Evolutionary conservation across 2,113 vertebrate species (phyloP).

Genomic region (Sylvia atricapilla): DNA sequence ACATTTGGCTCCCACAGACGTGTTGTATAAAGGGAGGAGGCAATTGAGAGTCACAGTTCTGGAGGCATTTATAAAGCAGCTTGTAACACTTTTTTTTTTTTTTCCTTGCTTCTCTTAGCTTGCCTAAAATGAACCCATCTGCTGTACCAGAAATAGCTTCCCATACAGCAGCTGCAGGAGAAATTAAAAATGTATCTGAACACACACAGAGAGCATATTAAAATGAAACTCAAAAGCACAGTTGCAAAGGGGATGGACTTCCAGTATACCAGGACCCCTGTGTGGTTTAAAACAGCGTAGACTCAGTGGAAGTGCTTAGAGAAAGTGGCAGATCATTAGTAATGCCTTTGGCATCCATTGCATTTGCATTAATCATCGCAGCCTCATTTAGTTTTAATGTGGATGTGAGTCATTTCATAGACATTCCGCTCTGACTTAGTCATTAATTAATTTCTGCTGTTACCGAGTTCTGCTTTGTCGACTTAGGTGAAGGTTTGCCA

Average conservation of each 20-base stretch:
- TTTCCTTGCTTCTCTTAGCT: background rate
- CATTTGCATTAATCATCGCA: slow-evolving; percentile 63
- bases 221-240: slow-evolving; percentile 29
- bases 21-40: background rate
- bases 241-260: background rate
- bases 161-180: slow-evolving; percentile 4
- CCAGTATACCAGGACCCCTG: background rate
- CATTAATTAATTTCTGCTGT: slow-evolving; percentile 62
- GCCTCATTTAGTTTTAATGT: slow-evolving; percentile 64
- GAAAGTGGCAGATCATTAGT: slow-evolving; percentile 40
- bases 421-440: background rate
- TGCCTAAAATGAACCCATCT: slow-evolving; percentile 29
- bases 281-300: slow-evolving; percentile 2
- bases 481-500: background rate
- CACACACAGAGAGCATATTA: slow-evolving; percentile 16
- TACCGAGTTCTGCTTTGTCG: slow-evolving; percentile 58
- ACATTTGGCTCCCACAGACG: background rate
- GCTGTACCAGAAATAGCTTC: slow-evolving; percentile 49
- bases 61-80: background rate
- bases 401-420: slow-evolving; percentile 62
- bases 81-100: background rate
- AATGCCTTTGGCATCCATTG: slow-evolving; percentile 43
- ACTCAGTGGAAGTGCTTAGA: slow-evolving; percentile 11
- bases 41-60: background rate
- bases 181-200: slow-evolving; percentile 32